Conservation (phyloP, 2,888 invertebrate species). For the Ochlodes sylvanus region DNA sequence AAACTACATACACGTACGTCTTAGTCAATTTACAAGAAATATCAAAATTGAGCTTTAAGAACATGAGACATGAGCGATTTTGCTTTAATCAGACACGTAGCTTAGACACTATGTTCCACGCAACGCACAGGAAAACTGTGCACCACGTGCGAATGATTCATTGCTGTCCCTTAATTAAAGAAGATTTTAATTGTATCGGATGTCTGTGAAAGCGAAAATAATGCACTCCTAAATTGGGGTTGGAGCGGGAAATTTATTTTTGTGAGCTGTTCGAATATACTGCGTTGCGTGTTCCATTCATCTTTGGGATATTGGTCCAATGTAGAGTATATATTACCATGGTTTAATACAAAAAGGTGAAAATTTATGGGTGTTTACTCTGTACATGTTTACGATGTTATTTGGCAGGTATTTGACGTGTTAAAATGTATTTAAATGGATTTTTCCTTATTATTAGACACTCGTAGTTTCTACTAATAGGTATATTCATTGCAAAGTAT, state of each 20-base stretch:
- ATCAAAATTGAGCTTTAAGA: conserved; percentile 57
- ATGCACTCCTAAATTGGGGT: conserved; percentile 85
- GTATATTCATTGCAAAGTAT: not conserved
- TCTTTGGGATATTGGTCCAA: conserved; percentile 54
- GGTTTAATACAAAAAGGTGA: conserved; percentile 44
- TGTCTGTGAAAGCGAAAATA: conserved; percentile 85
- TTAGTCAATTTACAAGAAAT: conserved; percentile 57
- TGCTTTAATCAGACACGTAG: conserved; percentile 47
- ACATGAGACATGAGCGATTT: conserved; percentile 59
- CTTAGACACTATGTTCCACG: conserved; percentile 62
- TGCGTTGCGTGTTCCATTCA: conserved; percentile 72
- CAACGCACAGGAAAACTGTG: conserved; percentile 80
- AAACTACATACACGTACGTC: conserved; percentile 62
- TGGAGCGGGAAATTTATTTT: conserved; percentile 78
- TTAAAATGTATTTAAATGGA: conserved; percentile 4
- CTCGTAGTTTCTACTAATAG: not conserved
- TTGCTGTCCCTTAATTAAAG: conserved; percentile 85
- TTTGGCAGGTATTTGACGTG: not conserved
- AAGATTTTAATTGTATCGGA: conserved; percentile 86
- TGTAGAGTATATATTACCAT: conserved; percentile 46
- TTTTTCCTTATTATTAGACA: not conserved
- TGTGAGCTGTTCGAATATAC: conserved; percentile 69
- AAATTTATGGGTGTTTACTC: conserved; percentile 40
- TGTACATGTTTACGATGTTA: not conserved
- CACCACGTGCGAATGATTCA: conserved; percentile 86